Evolutionary conservation across 2,113 vertebrate species (phyloP), one percentile per base, ranked within the genome.

Genomic region (Hystrix cristata): DNA sequence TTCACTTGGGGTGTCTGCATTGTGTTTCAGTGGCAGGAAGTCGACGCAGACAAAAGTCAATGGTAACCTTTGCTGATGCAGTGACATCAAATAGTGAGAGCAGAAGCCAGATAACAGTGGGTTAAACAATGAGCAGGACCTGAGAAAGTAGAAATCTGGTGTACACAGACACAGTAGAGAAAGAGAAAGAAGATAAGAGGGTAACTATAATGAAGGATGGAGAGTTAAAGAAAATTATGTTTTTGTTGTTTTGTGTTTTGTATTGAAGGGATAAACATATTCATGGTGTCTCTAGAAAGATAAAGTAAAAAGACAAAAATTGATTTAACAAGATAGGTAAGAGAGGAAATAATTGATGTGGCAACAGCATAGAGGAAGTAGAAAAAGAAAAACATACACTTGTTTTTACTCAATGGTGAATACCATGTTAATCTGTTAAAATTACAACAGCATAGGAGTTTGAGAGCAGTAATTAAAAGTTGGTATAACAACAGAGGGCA

Each of bases 381-480:
- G 43, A 82, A 65, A 34, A 38, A 5, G 76, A 81, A 62, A 62
- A 62, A 62, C 60, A 62, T 38, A 10, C 25, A n/a, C 55, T 94
- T 10, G n/a, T 69, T 95, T 92, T 93, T 48, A 87, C 31, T 83
- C 29, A 82, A 1, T 82, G 25, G 3, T 78, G 82, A 15, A 19
- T 87, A 18, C 23, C 65, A 85, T 76, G 38, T 1, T 90, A 14
- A 60, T 81, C 23, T 82, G 13, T 29, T 85, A 53, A 19, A 16
- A 81, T 21, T 53, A 78, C 69, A 19, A 51, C 23, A 90, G 12
- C 60, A 94, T 21, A 57, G 16, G n/a, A 78, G 21, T 82, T 90
- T 78, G 8, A 76, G 90, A 93, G 1, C 19, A 90, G 48, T 82
- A 48, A 46, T 43, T 76, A 90, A 69, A 94, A 69, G 8, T 95